Base-by-base conservation (phyloP, 2,888 invertebrate species). In the Cataglyphis albicans region DNA sequence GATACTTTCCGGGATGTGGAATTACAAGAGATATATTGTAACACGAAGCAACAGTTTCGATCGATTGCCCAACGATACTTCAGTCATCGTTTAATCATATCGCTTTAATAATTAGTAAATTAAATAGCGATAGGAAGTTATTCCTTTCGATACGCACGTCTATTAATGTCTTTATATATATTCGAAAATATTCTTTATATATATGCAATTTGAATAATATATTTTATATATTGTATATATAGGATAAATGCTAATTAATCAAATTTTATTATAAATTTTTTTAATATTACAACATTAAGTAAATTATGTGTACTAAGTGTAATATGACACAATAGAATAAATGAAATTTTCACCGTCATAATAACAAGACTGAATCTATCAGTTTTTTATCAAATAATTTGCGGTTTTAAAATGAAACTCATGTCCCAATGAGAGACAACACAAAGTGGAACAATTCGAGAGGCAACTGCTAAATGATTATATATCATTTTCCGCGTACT, bases 401-500 rank as follows among this genome's bases (percentile, higher is more conserved):
- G 52, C n/a, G 18, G 18, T 32, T 70, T 57, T 35, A 59, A 29
- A n/a, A 64, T 64, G 55, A 25, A 35, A 57, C 21, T 18, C 15
- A 3, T 25, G 12, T 21, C 38, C 10, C 21, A 29, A 67, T 29
- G 18, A 44, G 59, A 44, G 25, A 61, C 78, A 80, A 70, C 59
- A 12, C 44, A n/a, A 18, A 57, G 57, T 72, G 44, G 61, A 59
- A 70, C 72, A 80, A 72, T 80, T 72, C 21, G 12, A 72, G 59
- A 44, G n/a, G n/a, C 29, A 78, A 78, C 44, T 44, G 59, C 44
- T 48, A 18, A 18, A 59, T 70, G 72, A 72, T 59, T 78, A 68
- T 78, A 32, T 41, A 72, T 80, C 52, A 70, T 80, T 75, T 80
- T 32, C 35, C 21, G 12, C 72, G 63, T 29, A n/a, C 52, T 64